phyloP scores from a whole-genome alignment of 2,113 vertebrate genomes.

The Excalfactoria chinensis region DNA sequence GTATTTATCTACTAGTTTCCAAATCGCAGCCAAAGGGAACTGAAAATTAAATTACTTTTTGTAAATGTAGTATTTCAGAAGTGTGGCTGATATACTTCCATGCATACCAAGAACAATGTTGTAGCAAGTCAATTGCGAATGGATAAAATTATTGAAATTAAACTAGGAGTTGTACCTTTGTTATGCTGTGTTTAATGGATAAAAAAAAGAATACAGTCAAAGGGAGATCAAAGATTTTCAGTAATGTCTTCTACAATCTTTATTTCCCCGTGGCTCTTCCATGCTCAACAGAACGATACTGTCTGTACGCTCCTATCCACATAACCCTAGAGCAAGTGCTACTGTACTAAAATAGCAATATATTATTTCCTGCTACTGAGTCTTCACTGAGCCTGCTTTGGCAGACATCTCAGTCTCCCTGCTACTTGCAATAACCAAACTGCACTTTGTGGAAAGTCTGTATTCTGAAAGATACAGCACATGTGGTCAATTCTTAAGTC shows the following conservation, averaged over 20 bases:
- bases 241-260: not conserved
- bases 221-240: not conserved
- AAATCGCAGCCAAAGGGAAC: not conserved
- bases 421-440: too few species aligned
- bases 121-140: not conserved
- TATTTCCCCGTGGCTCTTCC: not conserved
- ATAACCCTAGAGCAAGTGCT: not conserved
- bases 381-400: fast-evolving
- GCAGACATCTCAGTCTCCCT: not conserved
- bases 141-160: not conserved
- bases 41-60: not conserved
- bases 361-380: not conserved
- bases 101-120: fast-evolving
- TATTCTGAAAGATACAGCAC: not conserved
- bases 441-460: not conserved
- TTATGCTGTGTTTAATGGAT: too few species aligned
- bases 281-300: not conserved
- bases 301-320: not conserved
- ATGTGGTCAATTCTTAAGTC: not conserved
- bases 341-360: not conserved
- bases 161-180: not conserved
- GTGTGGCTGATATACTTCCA: not conserved
- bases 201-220: not conserved
- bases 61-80: not conserved
- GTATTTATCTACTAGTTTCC: not conserved